Conservation (phyloP, 2,888 invertebrate species). For the Epicampocera succincta region DNA sequence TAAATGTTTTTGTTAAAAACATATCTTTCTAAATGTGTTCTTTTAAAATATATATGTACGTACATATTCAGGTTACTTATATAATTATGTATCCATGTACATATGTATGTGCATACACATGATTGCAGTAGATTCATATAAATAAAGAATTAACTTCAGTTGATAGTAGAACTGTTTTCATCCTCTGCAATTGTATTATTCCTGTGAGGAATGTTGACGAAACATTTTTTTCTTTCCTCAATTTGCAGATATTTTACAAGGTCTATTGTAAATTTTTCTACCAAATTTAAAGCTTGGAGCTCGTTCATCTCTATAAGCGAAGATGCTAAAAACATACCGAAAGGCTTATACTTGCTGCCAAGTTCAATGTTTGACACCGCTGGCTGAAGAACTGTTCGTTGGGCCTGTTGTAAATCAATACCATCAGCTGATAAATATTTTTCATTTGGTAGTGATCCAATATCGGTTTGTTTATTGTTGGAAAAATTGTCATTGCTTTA, state of each 20-base stretch:
- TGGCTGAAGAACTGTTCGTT: neutral
- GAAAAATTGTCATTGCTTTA: conserved; percentile 36
- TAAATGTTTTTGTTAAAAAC: too few relatives aligned
- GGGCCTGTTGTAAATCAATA: neutral
- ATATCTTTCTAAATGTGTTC: too few relatives aligned
- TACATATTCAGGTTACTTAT: neutral
- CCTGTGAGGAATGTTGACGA: neutral
- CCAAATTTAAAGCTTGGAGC: conserved; percentile 74
- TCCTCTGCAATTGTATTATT: conserved; percentile 27
- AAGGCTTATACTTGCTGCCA: conserved; percentile 75
- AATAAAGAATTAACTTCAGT: neutral
- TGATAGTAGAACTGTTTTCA: conserved; percentile 36
- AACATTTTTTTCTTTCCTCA: conserved; percentile 38
- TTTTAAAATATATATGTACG: neutral
- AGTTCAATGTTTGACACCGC: conserved; percentile 18
- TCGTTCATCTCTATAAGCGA: conserved; percentile 77
- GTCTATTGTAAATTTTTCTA: conserved; percentile 76
- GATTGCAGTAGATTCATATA: too few relatives aligned
- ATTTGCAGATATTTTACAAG: conserved; percentile 71
- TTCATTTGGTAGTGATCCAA: neutral
- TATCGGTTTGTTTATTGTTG: conserved; percentile 1
- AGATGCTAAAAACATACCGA: conserved; percentile 76
- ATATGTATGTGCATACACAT: too few relatives aligned
- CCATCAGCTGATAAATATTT: conserved; percentile 2
- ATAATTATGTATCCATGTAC: too few relatives aligned